Evolutionary conservation across 2,888 invertebrate species (phyloP), one percentile per base, ranked within the genome.

Genomic region (Acleris emargana): DNA sequence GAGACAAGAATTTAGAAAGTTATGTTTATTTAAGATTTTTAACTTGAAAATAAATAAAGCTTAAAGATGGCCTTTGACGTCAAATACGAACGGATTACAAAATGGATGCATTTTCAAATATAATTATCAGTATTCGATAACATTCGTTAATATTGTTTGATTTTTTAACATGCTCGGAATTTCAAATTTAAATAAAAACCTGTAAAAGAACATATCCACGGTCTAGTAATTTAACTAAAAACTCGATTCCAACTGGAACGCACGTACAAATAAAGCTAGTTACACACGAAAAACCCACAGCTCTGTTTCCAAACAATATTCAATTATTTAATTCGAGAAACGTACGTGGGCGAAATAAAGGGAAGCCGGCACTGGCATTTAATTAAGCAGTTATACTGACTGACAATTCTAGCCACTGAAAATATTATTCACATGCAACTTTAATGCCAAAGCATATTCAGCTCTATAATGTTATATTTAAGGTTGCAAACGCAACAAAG

Each of bases 281-380:
- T 70, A 68, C 58, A 59, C 67, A 68, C 54, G 45, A 72, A 68
- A 69, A 63, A 69, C 70, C 74, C 60, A 60, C 54, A 64, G 71
- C 68, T 70, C 68, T 71, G 71, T 66, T 67, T 55, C 59, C 67
- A 69, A 72, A 74, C 77, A 77, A 79, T 76, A 78, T 77, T 77
- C 81, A 81, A 81, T 86, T 84, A 84, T 83, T 81, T 83, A 82
- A 81, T 81, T 77, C 76, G 61, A 69, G 73, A 76, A 72, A 74
- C 72, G 70, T 75, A 75, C 73, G 73, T 69, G 77, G 74, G 74
- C 73, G 73, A 74, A 79, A 76, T 73, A 80, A 78, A 77, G 71
- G 73, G 71, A 72, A 68, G 61, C 68, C 69, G 73, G 75, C 84
- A 84, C 80, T 85, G 87, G 82, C 88, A 74, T 80, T 81, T 81